Percentiles rank a stretch among this genome's conserved stretches.
These are phyloP conservation scores for Gallinago stenura DNA, from an alignment of 2,797 vertebrate species.

Conservation along the genomic window DNA sequence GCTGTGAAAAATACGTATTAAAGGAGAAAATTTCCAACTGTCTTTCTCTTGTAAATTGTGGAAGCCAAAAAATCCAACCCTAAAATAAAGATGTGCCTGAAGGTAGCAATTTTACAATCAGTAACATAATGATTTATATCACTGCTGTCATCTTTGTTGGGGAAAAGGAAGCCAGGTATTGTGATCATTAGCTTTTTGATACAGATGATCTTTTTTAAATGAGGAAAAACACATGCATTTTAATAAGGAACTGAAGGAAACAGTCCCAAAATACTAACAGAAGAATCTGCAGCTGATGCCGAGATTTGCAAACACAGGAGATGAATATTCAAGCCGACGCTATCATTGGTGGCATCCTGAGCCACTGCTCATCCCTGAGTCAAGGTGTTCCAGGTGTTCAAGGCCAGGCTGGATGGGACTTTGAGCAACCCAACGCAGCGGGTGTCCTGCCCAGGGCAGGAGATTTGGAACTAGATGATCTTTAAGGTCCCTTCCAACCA, in stretches of 20 bases:
- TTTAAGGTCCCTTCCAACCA: background rate
- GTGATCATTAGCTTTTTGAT: slow-evolving; percentile 68
- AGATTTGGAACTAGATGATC: background rate
- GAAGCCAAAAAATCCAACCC: slow-evolving; percentile 63
- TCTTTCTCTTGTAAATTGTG: slow-evolving; percentile 35
- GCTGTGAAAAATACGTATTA: slow-evolving; percentile 52
- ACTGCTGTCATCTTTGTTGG: slow-evolving; percentile 67
- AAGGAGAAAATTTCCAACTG: slow-evolving; percentile 41
- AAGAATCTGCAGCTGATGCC: background rate
- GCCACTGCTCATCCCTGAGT: background rate
- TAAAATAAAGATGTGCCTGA: slow-evolving; percentile 51
- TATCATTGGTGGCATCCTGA: background rate
- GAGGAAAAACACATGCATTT: slow-evolving; percentile 63
- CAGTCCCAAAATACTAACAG: slow-evolving; percentile 1
- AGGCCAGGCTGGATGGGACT: background rate
- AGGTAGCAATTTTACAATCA: slow-evolving; percentile 73
- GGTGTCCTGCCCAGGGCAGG: background rate
- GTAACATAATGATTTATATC: slow-evolving; percentile 53
- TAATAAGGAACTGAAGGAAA: slow-evolving; percentile 38
- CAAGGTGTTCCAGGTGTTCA: background rate
- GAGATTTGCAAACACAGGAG: background rate
- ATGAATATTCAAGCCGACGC: background rate
- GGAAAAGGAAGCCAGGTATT: slow-evolving; percentile 70
- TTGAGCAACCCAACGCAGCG: background rate
- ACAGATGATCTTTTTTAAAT: slow-evolving; percentile 49